Evolutionary conservation across 1,140 invertebrate genomes (phyloP).

Genomic region (roundworm (Caenorhabditis elegans)): WBcel235 BX284605.5:18485001-18485500

Average conservation of each 20-base stretch:
- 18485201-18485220: constrained; percentile 42
- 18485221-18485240: constrained; percentile 36
- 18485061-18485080: constrained; percentile 46
- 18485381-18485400: too few relatives aligned
- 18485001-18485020: constrained; percentile 30
- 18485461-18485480: too few relatives aligned
- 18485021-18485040: constrained; percentile 36
- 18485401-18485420: too few relatives aligned
- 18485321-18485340: constrained; percentile 1
- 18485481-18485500: too few relatives aligned
- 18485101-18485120: constrained; percentile 49
- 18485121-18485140: constrained; percentile 39
- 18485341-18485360: constrained; percentile 19
- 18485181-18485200: too few relatives aligned
- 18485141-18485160: constrained; percentile 42
- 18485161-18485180: too few relatives aligned
- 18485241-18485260: constrained; percentile 26
- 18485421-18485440: neutral
- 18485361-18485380: too few relatives aligned
- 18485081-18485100: constrained; percentile 54
- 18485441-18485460: too few relatives aligned
- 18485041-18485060: constrained; percentile 44
- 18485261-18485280: neutral
- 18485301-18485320: neutral
- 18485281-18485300: constrained; percentile 18